Base-by-base conservation (phyloP, 2,113 vertebrate genomes). In the Colinus virginianus region DNA sequence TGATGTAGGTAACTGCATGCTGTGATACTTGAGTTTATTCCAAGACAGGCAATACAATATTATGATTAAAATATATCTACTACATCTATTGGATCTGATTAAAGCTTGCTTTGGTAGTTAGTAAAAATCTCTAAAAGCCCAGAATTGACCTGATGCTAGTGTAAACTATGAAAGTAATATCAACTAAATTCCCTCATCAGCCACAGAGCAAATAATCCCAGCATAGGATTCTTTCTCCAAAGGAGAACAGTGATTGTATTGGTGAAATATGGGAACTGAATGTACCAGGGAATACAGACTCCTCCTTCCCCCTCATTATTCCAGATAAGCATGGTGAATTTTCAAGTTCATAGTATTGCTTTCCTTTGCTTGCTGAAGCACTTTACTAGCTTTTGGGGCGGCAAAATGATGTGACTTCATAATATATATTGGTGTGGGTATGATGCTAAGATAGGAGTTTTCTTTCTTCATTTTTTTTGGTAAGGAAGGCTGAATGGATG, bases 391-490 rank as follows among this genome's bases (percentile, higher is more conserved):
- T 77, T 56, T 84, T 48, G 63, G 43, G 36, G 36, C 87, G 88
- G 84, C 87, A 88, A 67, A 76, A 55, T 40, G 55, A 34, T 72
- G 66, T n/a, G 84, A 78, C 68, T 51, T 79, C 22, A 7, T 34
- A 82, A 89, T 48, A 87, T 67, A 13, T 69, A 78, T 82, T 76
- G 74, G 21, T 38, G 63, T 63, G 55, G 42, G n/a, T 87, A 43
- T 2, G 63, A 89, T 76, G 63, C 80, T 76, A 78, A 88, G 66
- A 86, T 81, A 66, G 83, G 87, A 88, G 84, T 88, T 93, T 95
- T 76, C 46, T 92, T 88, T 93, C 45, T 89, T 72, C 66, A 55
- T 88, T 84, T 81, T 81, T 90, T 77, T 87, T 28, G 74, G 49
- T 82, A 89, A 90, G 58, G 71, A 70, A 92, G 79, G 70, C 70